A percentile compares a stretch with the other conserved stretches of the same genome.
phyloP scores from a whole-genome alignment of 2,888 invertebrate genomes.

The Pediacus dermestoides region DNA sequence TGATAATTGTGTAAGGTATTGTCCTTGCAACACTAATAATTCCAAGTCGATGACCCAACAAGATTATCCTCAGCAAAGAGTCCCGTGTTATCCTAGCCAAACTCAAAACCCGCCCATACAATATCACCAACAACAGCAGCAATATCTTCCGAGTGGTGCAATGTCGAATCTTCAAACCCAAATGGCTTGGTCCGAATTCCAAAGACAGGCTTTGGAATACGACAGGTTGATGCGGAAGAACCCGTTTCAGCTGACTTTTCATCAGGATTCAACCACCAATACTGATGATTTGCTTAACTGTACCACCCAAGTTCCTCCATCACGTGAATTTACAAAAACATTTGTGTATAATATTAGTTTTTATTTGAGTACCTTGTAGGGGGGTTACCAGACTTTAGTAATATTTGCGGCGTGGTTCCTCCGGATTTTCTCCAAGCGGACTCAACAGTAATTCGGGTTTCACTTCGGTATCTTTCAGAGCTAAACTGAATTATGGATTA shows the following conservation, averaged over 20 bases:
- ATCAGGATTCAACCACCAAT: constrained; percentile 30
- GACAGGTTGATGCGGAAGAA: constrained; percentile 27
- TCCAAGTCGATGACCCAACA: too few species aligned
- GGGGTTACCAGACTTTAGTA: constrained; percentile 21
- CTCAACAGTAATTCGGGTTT: not conserved
- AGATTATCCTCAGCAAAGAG: not conserved
- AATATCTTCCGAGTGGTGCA: too few species aligned
- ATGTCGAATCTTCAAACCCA: too few species aligned
- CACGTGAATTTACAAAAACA: constrained; percentile 24
- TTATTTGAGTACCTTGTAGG: constrained; percentile 19
- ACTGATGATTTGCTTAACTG: constrained; percentile 27
- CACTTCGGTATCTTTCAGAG: not conserved
- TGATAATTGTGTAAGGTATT: too few species aligned
- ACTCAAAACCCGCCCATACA: too few species aligned
- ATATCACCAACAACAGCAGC: too few species aligned
- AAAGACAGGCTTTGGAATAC: constrained; percentile 19
- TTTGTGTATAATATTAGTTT: constrained; percentile 1
- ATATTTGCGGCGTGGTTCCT: constrained; percentile 15
- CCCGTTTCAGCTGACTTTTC: constrained; percentile 33
- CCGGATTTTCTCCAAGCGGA: not conserved
- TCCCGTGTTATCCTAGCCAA: not conserved
- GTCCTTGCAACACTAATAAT: too few species aligned
- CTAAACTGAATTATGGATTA: not conserved
- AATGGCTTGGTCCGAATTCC: not conserved
- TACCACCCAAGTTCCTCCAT: constrained; percentile 16